Percentiles rank a stretch among this genome's conserved stretches.
phyloP scores from a whole-genome alignment of 92 coral and sea anemone species.

The Epizoanthus rinbou region DNA sequence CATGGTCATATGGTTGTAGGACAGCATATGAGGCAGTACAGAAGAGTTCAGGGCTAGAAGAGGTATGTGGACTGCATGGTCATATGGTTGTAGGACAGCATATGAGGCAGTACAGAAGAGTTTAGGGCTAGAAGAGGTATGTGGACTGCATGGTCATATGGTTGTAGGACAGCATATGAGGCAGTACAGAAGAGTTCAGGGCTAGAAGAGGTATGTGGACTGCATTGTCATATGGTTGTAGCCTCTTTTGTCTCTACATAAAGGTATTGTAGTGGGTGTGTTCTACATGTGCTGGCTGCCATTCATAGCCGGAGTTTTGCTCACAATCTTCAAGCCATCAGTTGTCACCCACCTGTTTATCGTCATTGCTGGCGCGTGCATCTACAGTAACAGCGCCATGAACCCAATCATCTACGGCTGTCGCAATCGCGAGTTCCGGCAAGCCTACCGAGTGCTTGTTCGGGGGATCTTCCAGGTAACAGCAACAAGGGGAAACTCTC shows the following conservation, averaged over 20 bases:
- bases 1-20: no score
- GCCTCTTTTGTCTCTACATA: background rate
- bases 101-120: no score
- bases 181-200: no score
- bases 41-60: no score
- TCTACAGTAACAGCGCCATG: constrained; percentile 59
- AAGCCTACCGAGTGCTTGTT: constrained; percentile 45
- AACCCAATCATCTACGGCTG: constrained; percentile 65
- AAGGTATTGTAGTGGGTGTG: constrained; percentile 60
- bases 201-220: no score
- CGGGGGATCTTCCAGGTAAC: constrained; percentile 1
- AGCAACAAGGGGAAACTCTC: background rate
- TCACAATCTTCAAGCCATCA: constrained; percentile 48
- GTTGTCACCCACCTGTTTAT: constrained; percentile 43
- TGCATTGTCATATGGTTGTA: no score
- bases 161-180: no score
- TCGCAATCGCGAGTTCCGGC: constrained; percentile 54
- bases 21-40: no score
- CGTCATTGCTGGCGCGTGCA: constrained; percentile 34
- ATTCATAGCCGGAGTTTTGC: constrained; percentile 43
- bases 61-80: no score
- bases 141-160: no score
- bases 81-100: no score
- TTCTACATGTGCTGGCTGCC: constrained; percentile 66
- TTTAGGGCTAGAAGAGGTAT: no score